phyloP scores from a whole-genome alignment of 2,888 invertebrate genomes.

The Eristalis arbustorum region DNA sequence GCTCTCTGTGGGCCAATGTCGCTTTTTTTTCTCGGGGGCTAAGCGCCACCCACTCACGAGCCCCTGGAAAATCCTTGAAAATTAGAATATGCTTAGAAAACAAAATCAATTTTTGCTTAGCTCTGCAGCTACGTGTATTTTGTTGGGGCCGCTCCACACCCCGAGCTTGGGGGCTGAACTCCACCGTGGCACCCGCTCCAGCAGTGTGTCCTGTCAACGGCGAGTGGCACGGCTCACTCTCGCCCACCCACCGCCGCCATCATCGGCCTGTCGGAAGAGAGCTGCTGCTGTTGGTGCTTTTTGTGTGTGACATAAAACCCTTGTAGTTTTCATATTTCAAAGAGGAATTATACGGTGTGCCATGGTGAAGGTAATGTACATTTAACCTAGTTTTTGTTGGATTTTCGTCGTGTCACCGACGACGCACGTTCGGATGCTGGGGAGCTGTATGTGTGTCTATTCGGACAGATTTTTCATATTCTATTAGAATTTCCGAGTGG shows the following conservation, averaged over 20 bases:
- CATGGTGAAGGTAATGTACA: conserved; percentile 65
- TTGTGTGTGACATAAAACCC: conserved; percentile 40
- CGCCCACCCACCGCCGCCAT: not conserved
- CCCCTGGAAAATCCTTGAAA: conserved; percentile 39
- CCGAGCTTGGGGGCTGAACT: not conserved
- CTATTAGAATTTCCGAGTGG: not conserved
- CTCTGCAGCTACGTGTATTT: conserved; percentile 16
- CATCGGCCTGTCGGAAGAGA: not conserved
- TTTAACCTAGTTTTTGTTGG: conserved; percentile 54
- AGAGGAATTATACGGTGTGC: conserved; percentile 44
- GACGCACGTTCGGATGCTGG: not conserved
- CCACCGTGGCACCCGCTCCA: not conserved
- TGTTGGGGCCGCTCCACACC: not conserved
- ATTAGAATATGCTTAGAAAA: conserved; percentile 47
- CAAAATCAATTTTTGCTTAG: conserved; percentile 56
- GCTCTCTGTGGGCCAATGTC: not conserved
- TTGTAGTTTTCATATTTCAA: conserved; percentile 54
- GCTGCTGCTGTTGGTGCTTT: not conserved
- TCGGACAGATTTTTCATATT: conserved; percentile 12
- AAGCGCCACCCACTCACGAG: not conserved
- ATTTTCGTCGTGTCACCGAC: not conserved
- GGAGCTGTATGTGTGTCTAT: conserved; percentile 20
- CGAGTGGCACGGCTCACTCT: conserved; percentile 1
- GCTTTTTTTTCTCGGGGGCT: not conserved
- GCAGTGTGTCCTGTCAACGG: conserved; percentile 18